phyloP scores from a whole-genome alignment of 2,888 invertebrate genomes.

The Drosophila kambysellisi region DNA sequence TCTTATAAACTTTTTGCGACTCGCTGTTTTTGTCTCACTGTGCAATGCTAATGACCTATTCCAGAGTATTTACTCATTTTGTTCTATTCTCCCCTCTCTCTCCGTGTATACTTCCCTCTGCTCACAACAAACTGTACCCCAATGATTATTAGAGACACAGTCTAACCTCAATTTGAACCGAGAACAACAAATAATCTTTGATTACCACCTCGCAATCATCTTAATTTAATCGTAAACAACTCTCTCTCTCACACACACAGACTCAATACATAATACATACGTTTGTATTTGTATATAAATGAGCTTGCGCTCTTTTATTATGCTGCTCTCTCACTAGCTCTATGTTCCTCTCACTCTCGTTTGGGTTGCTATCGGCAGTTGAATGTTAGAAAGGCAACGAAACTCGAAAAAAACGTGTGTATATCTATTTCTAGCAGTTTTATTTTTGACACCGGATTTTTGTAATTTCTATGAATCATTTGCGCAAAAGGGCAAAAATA shows the following conservation, averaged over 20 bases:
- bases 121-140: slow-evolving; percentile 62
- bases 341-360: slow-evolving; percentile 18
- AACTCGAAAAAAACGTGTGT: slow-evolving; percentile 72
- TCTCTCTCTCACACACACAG: slow-evolving; percentile 17
- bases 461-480: slow-evolving; percentile 67
- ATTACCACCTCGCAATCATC: slow-evolving; percentile 75
- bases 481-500: slow-evolving; percentile 22
- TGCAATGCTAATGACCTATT: slow-evolving; percentile 64
- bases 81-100: slow-evolving; percentile 11
- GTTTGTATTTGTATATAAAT: slow-evolving; percentile 27
- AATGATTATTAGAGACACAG: slow-evolving; percentile 34
- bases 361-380: slow-evolving; percentile 34
- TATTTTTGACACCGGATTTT: slow-evolving; percentile 50
- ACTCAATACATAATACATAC: slow-evolving; percentile 19
- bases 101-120: slow-evolving; percentile 10
- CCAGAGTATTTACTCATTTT: slow-evolving; percentile 43
- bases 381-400: slow-evolving; percentile 48
- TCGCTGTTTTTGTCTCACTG: slow-evolving; percentile 27
- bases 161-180: slow-evolving; percentile 77
- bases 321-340: slow-evolving; percentile 22
- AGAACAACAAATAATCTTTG: slow-evolving; percentile 76
- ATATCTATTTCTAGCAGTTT: slow-evolving; percentile 70
- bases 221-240: slow-evolving; percentile 78
- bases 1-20: slow-evolving; percentile 38
- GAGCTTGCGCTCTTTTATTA: slow-evolving; percentile 31